Base-by-base conservation (phyloP, 1,140 invertebrate genomes). In the Drosophila nigromelanica region DNA sequence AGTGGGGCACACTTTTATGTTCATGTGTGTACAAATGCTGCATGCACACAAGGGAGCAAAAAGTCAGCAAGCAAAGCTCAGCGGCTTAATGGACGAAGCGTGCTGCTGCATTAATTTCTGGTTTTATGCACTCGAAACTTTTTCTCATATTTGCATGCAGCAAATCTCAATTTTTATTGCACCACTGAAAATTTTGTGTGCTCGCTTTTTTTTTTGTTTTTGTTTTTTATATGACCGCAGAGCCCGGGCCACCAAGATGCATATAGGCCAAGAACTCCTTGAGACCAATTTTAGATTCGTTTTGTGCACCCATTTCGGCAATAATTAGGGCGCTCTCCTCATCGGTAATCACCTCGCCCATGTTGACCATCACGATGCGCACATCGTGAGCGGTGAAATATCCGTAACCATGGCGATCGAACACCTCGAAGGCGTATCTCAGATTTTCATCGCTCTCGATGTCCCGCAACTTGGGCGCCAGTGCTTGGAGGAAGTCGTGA, bases 1-100 rank as follows among this genome's bases (percentile, higher is more conserved):
- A 35, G 33, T 10, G 6, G 6, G 33, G 33, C 33, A 35, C 33
- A 35, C 33, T 35, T 8, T 10, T 8, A 35, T 0, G 21, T 2
- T 24, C 21, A 24, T 50, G 47, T 18, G 42, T 67, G 54, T 62
- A 33, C 54, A 39, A 76, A 73, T 80, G 64, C 42, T 78, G 71
- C 78, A 67, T 70, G 50, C 71, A 61, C 63, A 70, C 58, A 61
- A 69, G 48, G 40, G 66, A 54, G 37, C 51, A 70, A 70, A 86
- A 86, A 86, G 82, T 86, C 82, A 86, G 83, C 83, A 89, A 89
- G 82, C 78, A 82, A 89, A 89, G 83, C 83, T 87, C 71, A 73
- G 79, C 67, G 76, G 83, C 83, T 87, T 87, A 87, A 87, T 89
- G 82, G 82, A 89, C 76, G 54, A 89, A 87, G 82, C 82, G 82